phyloP scores from a whole-genome alignment of 1,140 invertebrate genomes.

The Magallana gigas region DNA sequence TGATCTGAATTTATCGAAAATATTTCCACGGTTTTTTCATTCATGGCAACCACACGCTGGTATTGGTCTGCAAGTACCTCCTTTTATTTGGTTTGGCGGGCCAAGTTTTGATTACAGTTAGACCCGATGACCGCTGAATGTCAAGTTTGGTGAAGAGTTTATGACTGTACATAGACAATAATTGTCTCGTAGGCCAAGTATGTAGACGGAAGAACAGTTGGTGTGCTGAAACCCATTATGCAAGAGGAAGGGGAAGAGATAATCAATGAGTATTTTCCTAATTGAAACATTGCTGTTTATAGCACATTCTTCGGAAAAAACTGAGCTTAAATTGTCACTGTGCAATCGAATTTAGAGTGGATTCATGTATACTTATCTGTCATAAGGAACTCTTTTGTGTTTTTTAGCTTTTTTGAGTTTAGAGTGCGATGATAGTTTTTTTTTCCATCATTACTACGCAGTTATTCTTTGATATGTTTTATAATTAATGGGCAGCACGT shows the following conservation, averaged over 20 bases:
- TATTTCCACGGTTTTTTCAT: too few relatives aligned
- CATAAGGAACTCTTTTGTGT: not conserved
- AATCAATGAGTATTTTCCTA: slow-evolving; percentile 25
- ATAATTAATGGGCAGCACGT: too few relatives aligned
- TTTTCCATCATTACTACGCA: not conserved
- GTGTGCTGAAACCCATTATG: not conserved
- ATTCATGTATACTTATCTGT: not conserved
- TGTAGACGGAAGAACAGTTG: slow-evolving; percentile 7
- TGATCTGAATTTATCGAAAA: too few relatives aligned
- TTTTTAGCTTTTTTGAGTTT: not conserved
- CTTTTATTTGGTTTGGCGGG: too few relatives aligned
- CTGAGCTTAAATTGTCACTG: not conserved
- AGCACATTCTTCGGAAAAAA: slow-evolving; percentile 10
- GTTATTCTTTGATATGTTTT: too few relatives aligned
- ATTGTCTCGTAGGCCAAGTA: not conserved
- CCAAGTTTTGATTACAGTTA: too few relatives aligned
- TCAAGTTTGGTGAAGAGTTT: too few relatives aligned
- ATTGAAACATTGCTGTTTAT: not conserved
- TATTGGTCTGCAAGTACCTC: too few relatives aligned
- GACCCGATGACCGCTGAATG: too few relatives aligned
- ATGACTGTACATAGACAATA: too few relatives aligned
- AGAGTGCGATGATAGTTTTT: not conserved
- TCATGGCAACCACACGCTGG: too few relatives aligned
- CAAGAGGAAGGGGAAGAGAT: slow-evolving; percentile 10
- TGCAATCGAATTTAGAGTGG: not conserved